Percentiles rank a stretch among this genome's conserved stretches.
Evolutionary conservation across 2,797 vertebrate genomes (phyloP).

Genomic region (Hippopotamyrus pictus): DNA sequence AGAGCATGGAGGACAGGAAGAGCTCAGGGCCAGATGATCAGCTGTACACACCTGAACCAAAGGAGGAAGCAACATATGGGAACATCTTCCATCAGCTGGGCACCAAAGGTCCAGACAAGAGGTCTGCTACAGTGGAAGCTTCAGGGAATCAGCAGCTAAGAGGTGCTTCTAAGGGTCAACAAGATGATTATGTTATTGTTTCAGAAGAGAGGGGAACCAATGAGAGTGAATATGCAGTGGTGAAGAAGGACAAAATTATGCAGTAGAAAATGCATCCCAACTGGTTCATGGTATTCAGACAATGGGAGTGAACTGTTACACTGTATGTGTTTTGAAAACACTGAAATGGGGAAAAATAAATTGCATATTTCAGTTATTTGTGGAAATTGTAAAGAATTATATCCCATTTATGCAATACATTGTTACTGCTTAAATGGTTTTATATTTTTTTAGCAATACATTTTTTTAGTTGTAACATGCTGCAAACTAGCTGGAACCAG

Average conservation of each 20-base stretch:
- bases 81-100: no score
- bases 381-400: not conserved
- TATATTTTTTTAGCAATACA: not conserved
- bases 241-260: not conserved
- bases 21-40: not conserved
- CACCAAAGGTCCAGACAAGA: no score
- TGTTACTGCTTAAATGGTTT: not conserved
- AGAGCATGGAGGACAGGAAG: not conserved
- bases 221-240: not conserved
- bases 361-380: not conserved
- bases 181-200: not conserved
- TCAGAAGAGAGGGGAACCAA: not conserved
- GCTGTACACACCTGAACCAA: no score
- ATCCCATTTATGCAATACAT: not conserved
- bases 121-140: not conserved
- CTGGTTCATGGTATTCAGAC: not conserved
- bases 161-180: not conserved
- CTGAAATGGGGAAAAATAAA: not conserved
- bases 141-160: not conserved
- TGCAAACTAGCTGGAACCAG: not conserved
- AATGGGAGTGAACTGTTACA: not conserved
- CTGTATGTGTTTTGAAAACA: not conserved
- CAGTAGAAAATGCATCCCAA: not conserved
- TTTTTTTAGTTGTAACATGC: not conserved
- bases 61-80: no score